Percentiles rank a stretch among this genome's conserved stretches.
phyloP scores from a whole-genome alignment of 2,888 invertebrate species.

The Meiosimyza platycephala region DNA sequence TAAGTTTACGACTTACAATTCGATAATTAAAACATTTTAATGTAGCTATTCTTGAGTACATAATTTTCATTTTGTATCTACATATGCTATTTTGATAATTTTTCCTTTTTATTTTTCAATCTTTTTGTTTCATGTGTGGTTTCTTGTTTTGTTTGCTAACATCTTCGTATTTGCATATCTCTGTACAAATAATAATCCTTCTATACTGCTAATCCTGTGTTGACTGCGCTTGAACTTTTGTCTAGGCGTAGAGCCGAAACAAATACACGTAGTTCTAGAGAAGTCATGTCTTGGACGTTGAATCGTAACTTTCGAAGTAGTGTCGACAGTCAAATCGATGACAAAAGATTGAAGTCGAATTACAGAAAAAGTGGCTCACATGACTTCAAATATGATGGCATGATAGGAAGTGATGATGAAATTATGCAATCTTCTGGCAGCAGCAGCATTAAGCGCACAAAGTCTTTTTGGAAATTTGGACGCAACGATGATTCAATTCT shows the following conservation, averaged over 20 bases:
- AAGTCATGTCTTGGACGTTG: conserved; percentile 63
- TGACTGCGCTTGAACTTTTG: neutral
- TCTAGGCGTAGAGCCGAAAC: conserved; percentile 56
- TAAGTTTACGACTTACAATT: conserved; percentile 51
- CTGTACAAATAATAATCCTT: conserved; percentile 19
- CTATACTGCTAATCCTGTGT: too few relatives aligned
- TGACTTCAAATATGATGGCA: conserved; percentile 57
- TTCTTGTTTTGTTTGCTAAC: conserved; percentile 40
- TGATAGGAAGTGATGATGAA: conserved; percentile 62
- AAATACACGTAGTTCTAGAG: conserved; percentile 58
- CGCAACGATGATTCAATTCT: conserved; percentile 77
- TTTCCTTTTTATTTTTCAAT: conserved; percentile 42
- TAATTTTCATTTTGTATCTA: neutral
- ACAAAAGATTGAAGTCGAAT: conserved; percentile 56
- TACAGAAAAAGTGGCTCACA: conserved; percentile 40
- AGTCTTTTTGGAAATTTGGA: conserved; percentile 85
- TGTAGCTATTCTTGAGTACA: neutral
- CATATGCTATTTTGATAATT: conserved; percentile 1
- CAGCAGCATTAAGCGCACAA: conserved; percentile 81
- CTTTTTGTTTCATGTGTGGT: conserved; percentile 41
- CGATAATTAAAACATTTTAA: neutral
- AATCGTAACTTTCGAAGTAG: conserved; percentile 64
- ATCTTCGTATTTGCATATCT: conserved; percentile 26
- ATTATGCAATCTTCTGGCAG: conserved; percentile 66
- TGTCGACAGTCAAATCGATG: conserved; percentile 62